Evolutionary conservation across 2,797 vertebrate genomes (phyloP).

Genomic region (Pseudochirops cupreus): DNA sequence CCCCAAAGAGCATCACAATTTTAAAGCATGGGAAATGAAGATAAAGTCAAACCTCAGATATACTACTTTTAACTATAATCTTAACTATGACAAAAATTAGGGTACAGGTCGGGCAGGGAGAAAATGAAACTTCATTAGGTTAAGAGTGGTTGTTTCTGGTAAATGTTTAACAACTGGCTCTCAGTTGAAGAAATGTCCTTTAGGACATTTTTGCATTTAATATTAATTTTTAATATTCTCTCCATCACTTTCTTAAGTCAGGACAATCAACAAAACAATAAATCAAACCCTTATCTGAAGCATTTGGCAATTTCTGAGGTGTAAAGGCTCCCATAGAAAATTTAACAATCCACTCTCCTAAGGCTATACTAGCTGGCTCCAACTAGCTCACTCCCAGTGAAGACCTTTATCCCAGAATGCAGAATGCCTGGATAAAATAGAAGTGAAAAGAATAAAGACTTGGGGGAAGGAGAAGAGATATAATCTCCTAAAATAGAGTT

Average conservation of each 20-base stretch:
- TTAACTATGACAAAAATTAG: not conserved
- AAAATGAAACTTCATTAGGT: not conserved
- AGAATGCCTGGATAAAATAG: not conserved
- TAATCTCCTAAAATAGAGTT: not conserved
- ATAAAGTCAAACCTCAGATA: not conserved
- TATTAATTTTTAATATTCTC: not conserved
- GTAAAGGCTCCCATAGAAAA: not conserved
- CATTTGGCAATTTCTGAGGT: not conserved
- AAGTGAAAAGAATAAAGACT: not conserved
- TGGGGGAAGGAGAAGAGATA: not conserved
- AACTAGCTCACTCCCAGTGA: not conserved
- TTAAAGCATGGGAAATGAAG: not conserved
- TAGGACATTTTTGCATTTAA: not conserved
- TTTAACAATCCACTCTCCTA: not conserved
- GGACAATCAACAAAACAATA: not conserved
- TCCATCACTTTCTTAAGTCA: not conserved
- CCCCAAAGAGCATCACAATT: not conserved
- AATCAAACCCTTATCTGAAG: not conserved
- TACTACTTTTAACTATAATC: not conserved
- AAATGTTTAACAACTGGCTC: not conserved
- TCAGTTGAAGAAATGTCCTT: not conserved
- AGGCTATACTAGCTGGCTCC: not conserved
- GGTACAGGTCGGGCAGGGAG: not conserved
- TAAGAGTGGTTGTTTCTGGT: not conserved
- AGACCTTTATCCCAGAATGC: not conserved